Conservation (phyloP, 2,888 invertebrate species). For the Drosophila heteroneura region DNA sequence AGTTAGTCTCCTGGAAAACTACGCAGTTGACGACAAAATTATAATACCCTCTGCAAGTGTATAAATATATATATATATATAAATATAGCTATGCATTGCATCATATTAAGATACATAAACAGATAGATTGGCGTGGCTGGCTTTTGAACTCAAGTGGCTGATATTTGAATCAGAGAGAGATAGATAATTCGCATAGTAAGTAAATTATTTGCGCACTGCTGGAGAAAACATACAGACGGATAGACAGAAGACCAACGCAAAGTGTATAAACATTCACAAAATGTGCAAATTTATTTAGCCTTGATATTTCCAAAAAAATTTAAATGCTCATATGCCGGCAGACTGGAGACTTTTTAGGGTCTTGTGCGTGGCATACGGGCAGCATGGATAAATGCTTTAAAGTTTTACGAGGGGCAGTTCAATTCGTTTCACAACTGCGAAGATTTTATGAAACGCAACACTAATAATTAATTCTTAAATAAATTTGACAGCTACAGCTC, state of each 20-base stretch:
- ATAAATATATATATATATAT: not conserved
- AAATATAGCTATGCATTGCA: not conserved
- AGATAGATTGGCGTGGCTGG: constrained; percentile 26
- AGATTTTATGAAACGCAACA: not conserved
- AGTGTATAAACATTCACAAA: constrained; percentile 40
- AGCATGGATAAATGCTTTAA: constrained; percentile 7
- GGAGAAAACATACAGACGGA: constrained; percentile 18
- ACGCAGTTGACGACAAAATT: not conserved
- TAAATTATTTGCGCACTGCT: constrained; percentile 56
- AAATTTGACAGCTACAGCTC: not conserved
- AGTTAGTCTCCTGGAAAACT: not conserved
- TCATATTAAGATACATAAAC: constrained; percentile 1
- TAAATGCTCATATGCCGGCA: constrained; percentile 39
- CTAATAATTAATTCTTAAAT: not conserved
- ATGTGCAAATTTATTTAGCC: constrained; percentile 79
- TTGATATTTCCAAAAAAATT: constrained; percentile 67
- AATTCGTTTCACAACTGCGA: not conserved
- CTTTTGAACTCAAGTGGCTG: constrained; percentile 54
- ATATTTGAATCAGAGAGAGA: constrained; percentile 13
- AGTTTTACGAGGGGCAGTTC: constrained; percentile 3
- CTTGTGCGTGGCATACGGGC: constrained; percentile 13
- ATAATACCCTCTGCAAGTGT: not conserved
- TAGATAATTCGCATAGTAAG: constrained; percentile 44
- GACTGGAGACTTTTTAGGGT: constrained; percentile 41
- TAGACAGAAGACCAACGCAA: constrained; percentile 12